Evolutionary conservation across 2,113 vertebrate genomes (phyloP).

Genomic region (Tapirus terrestris): DNA sequence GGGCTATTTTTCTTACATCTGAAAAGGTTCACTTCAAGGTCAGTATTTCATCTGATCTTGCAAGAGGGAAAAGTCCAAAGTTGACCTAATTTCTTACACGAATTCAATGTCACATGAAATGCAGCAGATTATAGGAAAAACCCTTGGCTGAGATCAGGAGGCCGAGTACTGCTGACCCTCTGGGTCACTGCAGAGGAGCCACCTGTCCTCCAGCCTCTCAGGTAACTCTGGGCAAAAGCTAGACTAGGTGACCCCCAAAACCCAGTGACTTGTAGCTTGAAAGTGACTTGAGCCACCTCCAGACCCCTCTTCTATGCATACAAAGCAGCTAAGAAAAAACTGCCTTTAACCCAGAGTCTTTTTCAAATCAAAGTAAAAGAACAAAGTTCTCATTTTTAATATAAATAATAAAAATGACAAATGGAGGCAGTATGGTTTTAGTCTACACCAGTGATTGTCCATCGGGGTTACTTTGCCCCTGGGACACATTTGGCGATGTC

Average conservation of each 20-base stretch:
- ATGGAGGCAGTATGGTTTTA: not conserved
- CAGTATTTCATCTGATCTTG: constrained; percentile 63
- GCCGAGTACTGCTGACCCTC: not conserved
- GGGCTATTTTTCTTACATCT: not conserved
- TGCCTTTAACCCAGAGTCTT: not conserved
- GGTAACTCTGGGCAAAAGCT: not conserved
- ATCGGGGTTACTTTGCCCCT: not conserved
- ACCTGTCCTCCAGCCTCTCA: not conserved
- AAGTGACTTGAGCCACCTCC: not conserved
- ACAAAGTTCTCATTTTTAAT: not conserved
- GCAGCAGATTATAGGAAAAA: not conserved
- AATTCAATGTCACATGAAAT: constrained; percentile 24
- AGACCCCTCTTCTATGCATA: not conserved
- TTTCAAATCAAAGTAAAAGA: constrained; percentile 17
- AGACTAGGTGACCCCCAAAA: not conserved
- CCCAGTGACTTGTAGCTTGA: not conserved
- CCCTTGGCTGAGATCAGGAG: not conserved
- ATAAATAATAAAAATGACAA: not conserved
- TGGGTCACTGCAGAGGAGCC: not conserved
- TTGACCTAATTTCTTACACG: constrained; percentile 31
- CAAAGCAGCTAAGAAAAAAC: not conserved
- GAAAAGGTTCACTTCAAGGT: constrained; percentile 67
- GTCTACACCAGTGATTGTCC: not conserved
- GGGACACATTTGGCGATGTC: not conserved
- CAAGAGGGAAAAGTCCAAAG: not conserved